These are phyloP conservation scores for Ochotona princeps DNA, from an alignment of 2,113 vertebrate species.

Conservation along the genomic window DNA sequence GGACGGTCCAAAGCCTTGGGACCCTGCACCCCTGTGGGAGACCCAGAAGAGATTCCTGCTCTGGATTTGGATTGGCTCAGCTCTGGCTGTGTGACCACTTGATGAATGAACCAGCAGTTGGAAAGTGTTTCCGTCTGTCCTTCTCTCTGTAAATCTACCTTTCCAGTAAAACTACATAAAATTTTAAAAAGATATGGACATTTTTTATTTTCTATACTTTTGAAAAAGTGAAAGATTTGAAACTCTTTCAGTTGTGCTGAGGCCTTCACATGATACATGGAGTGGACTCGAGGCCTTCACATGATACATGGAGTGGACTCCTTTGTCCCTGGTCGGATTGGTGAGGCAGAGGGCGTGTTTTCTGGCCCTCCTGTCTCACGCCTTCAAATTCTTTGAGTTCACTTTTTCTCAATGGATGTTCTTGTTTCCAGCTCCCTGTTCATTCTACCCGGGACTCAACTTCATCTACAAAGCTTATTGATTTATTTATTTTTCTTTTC, in stretches of 20 bases:
- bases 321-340: not conserved
- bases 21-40: no score
- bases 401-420: not conserved
- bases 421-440: not conserved
- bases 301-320: not conserved
- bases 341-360: not conserved
- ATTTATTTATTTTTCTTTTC: not conserved
- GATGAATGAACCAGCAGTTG: no score
- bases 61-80: no score
- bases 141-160: no score
- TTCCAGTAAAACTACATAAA: no score
- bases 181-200: no score
- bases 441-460: not conserved
- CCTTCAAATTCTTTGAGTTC: not conserved
- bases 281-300: no score
- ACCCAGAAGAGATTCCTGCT: no score
- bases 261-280: not conserved
- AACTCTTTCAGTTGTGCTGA: not conserved
- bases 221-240: not conserved
- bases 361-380: not conserved
- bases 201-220: not conserved
- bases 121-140: no score
- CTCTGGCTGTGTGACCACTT: no score
- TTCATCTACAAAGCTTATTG: conserved; percentile 33
- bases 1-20: no score